Evolutionary conservation across 2,888 invertebrate species (phyloP), one percentile per base, ranked within the genome.

Genomic region (Zygogramma bicolorata): DNA sequence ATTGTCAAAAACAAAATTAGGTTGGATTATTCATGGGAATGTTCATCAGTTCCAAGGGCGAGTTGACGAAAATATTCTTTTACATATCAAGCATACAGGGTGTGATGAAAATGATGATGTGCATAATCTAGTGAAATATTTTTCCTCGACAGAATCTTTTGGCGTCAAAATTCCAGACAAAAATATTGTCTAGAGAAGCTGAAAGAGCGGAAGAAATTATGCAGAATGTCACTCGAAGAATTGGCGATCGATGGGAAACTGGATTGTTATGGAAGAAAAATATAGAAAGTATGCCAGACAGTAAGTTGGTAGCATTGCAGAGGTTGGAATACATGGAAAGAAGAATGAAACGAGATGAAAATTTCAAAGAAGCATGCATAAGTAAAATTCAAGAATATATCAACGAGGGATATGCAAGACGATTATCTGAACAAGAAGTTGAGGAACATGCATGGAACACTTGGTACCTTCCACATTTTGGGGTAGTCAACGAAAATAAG

Each of bases 21-120:
- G n/a, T n/a, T 60, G 34, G 38, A 34, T 60, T 60, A 31, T 60
- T 13, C 60, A 60, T 34, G 60, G 60, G 20, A 60, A 31, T 13
- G 13, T 8, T 2, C 18, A 60, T 20, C 34, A 27, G 13, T 49
- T 29, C 27, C 34, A 7, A 15, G 59, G 59, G 15, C 22, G 18
- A n/a, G 7, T 59, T 3, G 59, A 59, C 18, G 34, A 34, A n/a
- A 31, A 15, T 15, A 15, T n/a, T n/a, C n/a, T n/a, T n/a, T n/a
- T n/a, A n/a, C n/a, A n/a, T n/a, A n/a, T n/a, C n/a, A n/a, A n/a
- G 4, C 34, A 29, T 31, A 10, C 29, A 59, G 31, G 34, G 46
- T 20, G 20, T 31, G 59, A 59, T 3, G 31, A 31, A 29, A 34
- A 31, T 29, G 59, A 59, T n/a, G 31, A 29, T 10, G 8, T 59